A percentile compares a stretch with the other conserved stretches of the same genome.
These are phyloP conservation scores for Strix uralensis DNA, from an alignment of 2,113 vertebrate species.

Conservation along the genomic window DNA sequence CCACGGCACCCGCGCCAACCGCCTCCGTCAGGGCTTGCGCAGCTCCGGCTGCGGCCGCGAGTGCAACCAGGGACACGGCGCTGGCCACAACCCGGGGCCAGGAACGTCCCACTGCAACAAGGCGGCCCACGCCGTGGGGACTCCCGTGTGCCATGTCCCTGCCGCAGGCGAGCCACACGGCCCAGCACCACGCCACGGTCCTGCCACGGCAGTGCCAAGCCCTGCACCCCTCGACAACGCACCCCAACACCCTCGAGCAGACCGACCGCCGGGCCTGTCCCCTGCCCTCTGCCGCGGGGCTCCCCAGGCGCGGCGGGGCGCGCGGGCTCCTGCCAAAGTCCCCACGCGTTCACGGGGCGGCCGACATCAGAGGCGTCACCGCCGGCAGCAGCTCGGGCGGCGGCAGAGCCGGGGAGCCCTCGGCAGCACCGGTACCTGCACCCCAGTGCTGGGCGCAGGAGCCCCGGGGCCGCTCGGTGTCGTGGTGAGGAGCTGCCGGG, in stretches of 20 bases:
- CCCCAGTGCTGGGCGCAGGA: accelerated
- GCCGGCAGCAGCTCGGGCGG: not conserved
- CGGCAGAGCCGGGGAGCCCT: not conserved
- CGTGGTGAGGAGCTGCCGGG: not conserved
- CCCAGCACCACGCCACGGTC: not conserved
- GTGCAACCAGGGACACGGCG: accelerated
- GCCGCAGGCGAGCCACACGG: accelerated
- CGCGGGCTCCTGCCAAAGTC: not conserved
- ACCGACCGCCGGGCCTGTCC: not conserved
- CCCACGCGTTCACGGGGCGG: not conserved
- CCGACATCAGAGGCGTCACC: not conserved
- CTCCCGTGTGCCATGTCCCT: accelerated
- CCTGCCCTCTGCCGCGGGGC: not conserved
- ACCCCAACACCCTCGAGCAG: accelerated
- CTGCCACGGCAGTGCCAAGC: accelerated
- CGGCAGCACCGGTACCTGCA: accelerated
- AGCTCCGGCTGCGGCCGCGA: accelerated
- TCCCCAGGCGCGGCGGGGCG: accelerated
- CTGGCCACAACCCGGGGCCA: not conserved
- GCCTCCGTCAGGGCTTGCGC: accelerated
- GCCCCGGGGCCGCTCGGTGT: accelerated
- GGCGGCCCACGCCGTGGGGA: accelerated
- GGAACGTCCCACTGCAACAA: not conserved
- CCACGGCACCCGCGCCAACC: accelerated
- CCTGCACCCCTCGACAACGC: accelerated